Conservation (phyloP, 1,140 invertebrate genomes). For the Zophobas atratus region DNA sequence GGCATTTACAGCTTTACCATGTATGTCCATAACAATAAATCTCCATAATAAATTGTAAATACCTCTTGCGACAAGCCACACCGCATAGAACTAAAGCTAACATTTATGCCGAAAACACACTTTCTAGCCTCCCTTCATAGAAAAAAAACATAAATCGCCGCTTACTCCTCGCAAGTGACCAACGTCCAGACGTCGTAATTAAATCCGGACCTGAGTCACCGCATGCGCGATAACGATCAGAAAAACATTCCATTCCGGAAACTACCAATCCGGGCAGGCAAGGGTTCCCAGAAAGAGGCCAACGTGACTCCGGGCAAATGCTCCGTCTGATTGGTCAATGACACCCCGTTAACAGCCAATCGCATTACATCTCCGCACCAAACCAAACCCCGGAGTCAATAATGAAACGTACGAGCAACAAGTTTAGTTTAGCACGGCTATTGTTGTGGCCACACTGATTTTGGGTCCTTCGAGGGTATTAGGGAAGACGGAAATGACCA, state of each 20-base stretch:
- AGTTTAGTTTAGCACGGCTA: conserved; percentile 55
- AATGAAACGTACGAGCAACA: conserved; percentile 60
- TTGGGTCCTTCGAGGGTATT: conserved; percentile 5
- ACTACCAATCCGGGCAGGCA: conserved; percentile 53
- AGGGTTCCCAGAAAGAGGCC: conserved; percentile 55
- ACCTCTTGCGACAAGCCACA: not conserved
- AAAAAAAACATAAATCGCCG: conserved; percentile 8
- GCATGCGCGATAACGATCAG: conserved; percentile 58
- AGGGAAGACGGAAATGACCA: conserved; percentile 5
- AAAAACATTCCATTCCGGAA: conserved; percentile 58
- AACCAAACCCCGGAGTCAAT: conserved; percentile 58
- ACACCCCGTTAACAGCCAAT: conserved; percentile 58
- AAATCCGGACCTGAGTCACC: conserved; percentile 45
- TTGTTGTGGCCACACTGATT: conserved; percentile 52
- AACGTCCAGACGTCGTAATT: conserved; percentile 11
- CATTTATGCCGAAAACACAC: not conserved
- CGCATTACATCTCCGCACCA: conserved; percentile 4
- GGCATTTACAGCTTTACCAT: conserved; percentile 14
- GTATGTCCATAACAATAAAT: conserved; percentile 7
- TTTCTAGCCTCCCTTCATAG: not conserved
- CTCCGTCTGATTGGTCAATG: conserved; percentile 59
- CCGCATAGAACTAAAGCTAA: too few species aligned
- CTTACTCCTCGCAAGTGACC: conserved; percentile 1
- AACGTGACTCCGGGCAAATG: conserved; percentile 47
- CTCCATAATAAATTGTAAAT: conserved; percentile 15